phyloP scores from a whole-genome alignment of 2,888 invertebrate species.

The Glyphotaelius pellucidus region DNA sequence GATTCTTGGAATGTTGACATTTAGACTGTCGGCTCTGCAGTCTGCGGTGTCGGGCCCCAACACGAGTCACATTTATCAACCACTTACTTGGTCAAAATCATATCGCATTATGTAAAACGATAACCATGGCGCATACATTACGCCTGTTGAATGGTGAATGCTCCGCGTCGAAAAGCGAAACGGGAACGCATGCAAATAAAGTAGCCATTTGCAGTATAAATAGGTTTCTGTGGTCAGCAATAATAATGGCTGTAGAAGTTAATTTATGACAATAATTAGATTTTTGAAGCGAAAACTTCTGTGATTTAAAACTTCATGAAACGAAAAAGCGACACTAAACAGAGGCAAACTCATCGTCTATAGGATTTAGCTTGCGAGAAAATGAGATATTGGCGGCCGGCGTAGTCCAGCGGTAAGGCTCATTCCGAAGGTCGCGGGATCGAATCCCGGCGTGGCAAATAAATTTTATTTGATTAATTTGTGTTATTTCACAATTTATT shows the following conservation, averaged over 20 bases:
- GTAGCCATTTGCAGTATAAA: not conserved
- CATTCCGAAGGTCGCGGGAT: too few species aligned
- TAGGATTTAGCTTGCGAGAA: too few species aligned
- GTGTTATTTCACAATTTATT: too few species aligned
- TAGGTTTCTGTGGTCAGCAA: not conserved
- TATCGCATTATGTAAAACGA: not conserved
- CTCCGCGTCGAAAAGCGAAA: not conserved
- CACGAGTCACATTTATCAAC: constrained; percentile 10
- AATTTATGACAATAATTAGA: not conserved
- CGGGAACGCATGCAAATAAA: not conserved
- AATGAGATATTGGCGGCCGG: too few species aligned
- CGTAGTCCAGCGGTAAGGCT: too few species aligned
- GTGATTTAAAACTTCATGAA: too few species aligned
- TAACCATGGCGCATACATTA: not conserved
- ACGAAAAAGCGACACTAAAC: too few species aligned
- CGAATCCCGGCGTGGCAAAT: too few species aligned
- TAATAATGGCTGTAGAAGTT: not conserved
- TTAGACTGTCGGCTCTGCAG: constrained; percentile 5
- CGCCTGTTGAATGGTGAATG: not conserved
- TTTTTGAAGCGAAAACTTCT: too few species aligned
- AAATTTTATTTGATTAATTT: too few species aligned
- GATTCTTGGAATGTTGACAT: constrained; percentile 27
- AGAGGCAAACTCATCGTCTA: too few species aligned
- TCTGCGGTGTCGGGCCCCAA: not conserved
- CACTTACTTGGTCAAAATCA: not conserved